Evolutionary conservation across 2,888 invertebrate species (phyloP).

Genomic region (Thyatira batis): DNA sequence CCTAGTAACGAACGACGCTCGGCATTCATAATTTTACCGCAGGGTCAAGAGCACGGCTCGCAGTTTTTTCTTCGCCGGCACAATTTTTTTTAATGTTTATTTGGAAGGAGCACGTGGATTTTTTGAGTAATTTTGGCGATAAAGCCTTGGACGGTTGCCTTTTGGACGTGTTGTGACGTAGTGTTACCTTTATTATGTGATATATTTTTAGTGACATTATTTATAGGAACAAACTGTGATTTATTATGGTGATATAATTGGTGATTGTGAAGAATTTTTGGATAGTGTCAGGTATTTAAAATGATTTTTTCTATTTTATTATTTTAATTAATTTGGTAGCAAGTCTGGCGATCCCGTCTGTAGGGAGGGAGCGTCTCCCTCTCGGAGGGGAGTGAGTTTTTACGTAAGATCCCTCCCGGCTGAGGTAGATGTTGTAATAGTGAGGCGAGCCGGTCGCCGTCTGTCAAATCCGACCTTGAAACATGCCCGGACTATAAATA

Average conservation of each 20-base stretch:
- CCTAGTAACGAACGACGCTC: conserved; percentile 77
- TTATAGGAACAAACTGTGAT: conserved; percentile 81
- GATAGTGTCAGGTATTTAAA: conserved; percentile 69
- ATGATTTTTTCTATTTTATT: conserved; percentile 42
- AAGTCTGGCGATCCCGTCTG: conserved; percentile 36
- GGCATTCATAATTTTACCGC: conserved; percentile 80
- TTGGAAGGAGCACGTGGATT: conserved; percentile 71
- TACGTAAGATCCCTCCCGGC: conserved; percentile 63
- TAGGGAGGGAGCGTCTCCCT: conserved; percentile 32
- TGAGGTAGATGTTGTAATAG: conserved; percentile 57
- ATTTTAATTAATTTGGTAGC: conserved; percentile 51
- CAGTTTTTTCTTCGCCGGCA: conserved; percentile 62
- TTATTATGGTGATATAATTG: conserved; percentile 78
- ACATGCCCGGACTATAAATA: conserved; percentile 71
- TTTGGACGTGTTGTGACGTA: conserved; percentile 80
- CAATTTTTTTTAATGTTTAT: conserved; percentile 74
- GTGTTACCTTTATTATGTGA: conserved; percentile 80
- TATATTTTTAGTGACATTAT: conserved; percentile 77
- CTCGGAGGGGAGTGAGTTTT: conserved; percentile 46
- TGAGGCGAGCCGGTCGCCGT: conserved; percentile 53
- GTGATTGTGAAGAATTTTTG: conserved; percentile 68
- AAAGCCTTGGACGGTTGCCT: conserved; percentile 77
- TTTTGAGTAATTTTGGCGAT: conserved; percentile 73
- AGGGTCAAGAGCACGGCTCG: conserved; percentile 78
- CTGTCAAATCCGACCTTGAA: conserved; percentile 77